Percentiles rank a stretch among this genome's conserved stretches.
Evolutionary conservation across 2,797 vertebrate species (phyloP).

Genomic region (Coracias cyanogaster): DNA sequence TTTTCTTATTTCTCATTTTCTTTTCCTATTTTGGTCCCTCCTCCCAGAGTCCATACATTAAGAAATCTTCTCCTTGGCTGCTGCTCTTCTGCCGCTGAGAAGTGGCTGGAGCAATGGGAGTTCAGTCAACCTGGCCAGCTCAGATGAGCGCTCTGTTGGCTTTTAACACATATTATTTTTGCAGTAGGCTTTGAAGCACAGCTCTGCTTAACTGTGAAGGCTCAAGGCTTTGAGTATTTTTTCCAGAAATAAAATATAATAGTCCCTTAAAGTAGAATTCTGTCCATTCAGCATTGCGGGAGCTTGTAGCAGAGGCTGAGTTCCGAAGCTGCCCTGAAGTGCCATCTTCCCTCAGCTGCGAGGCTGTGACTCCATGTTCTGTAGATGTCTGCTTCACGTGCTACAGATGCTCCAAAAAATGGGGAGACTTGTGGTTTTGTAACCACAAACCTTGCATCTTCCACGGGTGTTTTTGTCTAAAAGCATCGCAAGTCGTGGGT

Average conservation of each 20-base stretch:
- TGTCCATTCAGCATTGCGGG: background rate
- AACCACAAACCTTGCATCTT: background rate
- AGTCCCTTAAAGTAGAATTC: background rate
- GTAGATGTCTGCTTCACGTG: background rate
- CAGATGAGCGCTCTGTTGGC: background rate
- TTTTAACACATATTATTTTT: background rate
- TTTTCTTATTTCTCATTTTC: background rate
- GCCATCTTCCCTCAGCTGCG: rapidly evolving
- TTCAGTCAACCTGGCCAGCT: background rate
- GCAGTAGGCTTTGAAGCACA: background rate
- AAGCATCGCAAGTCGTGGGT: background rate
- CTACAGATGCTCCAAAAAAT: rapidly evolving
- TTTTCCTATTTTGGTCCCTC: background rate
- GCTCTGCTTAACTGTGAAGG: background rate
- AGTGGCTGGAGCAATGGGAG: background rate
- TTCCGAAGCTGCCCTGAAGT: background rate
- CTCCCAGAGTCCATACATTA: rapidly evolving
- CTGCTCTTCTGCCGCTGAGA: background rate
- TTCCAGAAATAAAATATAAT: background rate
- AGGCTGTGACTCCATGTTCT: background rate
- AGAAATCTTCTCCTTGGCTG: background rate
- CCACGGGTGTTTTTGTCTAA: rapidly evolving
- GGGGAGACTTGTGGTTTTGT: background rate
- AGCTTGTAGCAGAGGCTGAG: background rate
- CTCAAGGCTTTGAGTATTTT: background rate